Percentiles rank a stretch among this genome's conserved stretches.
Conservation (phyloP, 2,888 invertebrate species). For the Acleris laterana region DNA sequence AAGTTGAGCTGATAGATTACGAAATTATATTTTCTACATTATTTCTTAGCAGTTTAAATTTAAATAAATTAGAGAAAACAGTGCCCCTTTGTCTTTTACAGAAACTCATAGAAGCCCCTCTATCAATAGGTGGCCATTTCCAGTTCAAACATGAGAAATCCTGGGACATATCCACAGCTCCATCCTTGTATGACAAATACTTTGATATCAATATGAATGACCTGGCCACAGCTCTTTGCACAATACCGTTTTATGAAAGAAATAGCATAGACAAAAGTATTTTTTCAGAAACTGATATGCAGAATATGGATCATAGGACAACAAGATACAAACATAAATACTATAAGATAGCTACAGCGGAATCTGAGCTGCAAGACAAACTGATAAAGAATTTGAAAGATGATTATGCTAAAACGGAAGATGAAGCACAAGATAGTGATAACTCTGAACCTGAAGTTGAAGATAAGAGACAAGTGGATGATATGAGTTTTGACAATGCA, state of each 20-base stretch:
- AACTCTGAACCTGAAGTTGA: slow-evolving; percentile 37
- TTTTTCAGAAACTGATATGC: slow-evolving; percentile 67
- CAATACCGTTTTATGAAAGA: slow-evolving; percentile 75
- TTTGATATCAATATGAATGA: slow-evolving; percentile 74
- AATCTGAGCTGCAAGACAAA: slow-evolving; percentile 62
- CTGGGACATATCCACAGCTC: slow-evolving; percentile 67
- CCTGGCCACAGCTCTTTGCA: slow-evolving; percentile 64
- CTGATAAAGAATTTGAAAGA: slow-evolving; percentile 53
- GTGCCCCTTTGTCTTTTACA: slow-evolving; percentile 47
- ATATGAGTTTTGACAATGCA: slow-evolving; percentile 24
- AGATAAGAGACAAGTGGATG: slow-evolving; percentile 19
- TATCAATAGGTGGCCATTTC: slow-evolving; percentile 76
- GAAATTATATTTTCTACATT: too few species aligned
- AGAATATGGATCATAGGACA: slow-evolving; percentile 70
- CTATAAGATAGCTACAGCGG: slow-evolving; percentile 65
- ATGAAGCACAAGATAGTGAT: slow-evolving; percentile 21
- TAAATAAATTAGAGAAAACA: too few species aligned
- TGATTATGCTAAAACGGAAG: slow-evolving; percentile 36
- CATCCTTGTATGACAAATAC: slow-evolving; percentile 74
- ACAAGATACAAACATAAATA: slow-evolving; percentile 72
- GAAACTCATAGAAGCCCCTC: slow-evolving; percentile 72
- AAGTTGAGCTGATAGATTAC: too few species aligned
- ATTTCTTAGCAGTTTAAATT: too few species aligned
- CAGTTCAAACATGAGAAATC: slow-evolving; percentile 82
- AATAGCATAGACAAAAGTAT: slow-evolving; percentile 60